phyloP scores from a whole-genome alignment of 2,797 vertebrate species.

The Brachyalestes nurse region DNA sequence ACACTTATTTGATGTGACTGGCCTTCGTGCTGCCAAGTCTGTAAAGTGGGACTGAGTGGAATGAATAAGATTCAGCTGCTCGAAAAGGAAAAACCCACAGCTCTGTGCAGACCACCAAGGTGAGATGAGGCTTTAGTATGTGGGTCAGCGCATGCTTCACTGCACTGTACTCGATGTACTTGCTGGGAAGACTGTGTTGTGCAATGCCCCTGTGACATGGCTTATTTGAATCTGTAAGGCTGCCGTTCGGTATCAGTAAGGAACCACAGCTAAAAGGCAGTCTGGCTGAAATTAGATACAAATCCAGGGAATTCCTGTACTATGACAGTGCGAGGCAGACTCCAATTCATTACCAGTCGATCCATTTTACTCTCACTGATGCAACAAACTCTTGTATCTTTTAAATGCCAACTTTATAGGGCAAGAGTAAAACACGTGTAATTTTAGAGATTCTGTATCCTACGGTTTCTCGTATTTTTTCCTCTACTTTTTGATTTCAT shows the following conservation, averaged over 20 bases:
- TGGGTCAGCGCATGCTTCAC: conserved; percentile 17
- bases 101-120: conserved; percentile 35
- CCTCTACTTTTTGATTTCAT: no score
- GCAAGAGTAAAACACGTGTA: no score
- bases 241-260: conserved; percentile 1
- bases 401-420: no score
- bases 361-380: no score
- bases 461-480: no score
- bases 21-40: conserved; percentile 13
- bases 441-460: no score
- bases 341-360: background rate
- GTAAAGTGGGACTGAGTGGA: conserved; percentile 22
- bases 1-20: conserved; percentile 28
- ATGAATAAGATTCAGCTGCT: conserved; percentile 32
- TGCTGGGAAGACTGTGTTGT: conserved; percentile 14
- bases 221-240: conserved; percentile 13
- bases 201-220: conserved; percentile 28
- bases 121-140: conserved; percentile 37
- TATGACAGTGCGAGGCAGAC: background rate
- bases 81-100: conserved; percentile 24
- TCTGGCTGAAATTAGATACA: background rate
- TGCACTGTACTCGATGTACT: conserved; percentile 23
- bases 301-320: background rate
- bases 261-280: background rate
- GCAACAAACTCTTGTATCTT: no score